Percentiles rank a stretch among this genome's conserved stretches.
Conservation (phyloP, 2,888 invertebrate genomes). For the Epirrhoe tristata region DNA sequence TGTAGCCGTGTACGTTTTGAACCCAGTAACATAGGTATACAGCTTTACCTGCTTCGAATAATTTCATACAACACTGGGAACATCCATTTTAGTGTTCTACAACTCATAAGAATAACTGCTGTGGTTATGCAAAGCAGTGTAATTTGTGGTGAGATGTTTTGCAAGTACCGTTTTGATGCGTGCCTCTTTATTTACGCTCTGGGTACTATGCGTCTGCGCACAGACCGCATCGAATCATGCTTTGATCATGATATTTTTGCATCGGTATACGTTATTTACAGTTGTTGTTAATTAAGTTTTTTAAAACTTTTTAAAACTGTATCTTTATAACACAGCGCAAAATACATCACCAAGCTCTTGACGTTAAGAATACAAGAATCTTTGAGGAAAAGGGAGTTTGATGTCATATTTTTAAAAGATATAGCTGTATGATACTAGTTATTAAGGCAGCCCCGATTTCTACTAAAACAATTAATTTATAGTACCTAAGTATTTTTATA, state of each 20-base stretch:
- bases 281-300: not conserved
- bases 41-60: not conserved
- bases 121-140: conserved; percentile 21
- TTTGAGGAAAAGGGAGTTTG: too few species aligned
- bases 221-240: conserved; percentile 35
- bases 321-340: too few species aligned
- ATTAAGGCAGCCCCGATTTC: too few species aligned
- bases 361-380: too few species aligned
- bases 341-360: too few species aligned
- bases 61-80: conserved; percentile 4
- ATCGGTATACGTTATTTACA: not conserved
- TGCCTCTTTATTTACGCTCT: conserved; percentile 55
- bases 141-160: conserved; percentile 36
- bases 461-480: too few species aligned
- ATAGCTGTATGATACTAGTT: too few species aligned
- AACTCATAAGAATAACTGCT: conserved; percentile 14
- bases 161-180: conserved; percentile 47
- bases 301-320: too few species aligned
- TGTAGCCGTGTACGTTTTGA: not conserved
- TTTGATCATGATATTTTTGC: conserved; percentile 30
- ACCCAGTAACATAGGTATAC: not conserved
- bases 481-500: too few species aligned
- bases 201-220: conserved; percentile 38
- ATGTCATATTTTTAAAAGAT: too few species aligned
- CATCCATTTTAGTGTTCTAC: conserved; percentile 7